Evolutionary conservation across 2,113 vertebrate species (phyloP).

Genomic region (Chelonoidis abingdonii): DNA sequence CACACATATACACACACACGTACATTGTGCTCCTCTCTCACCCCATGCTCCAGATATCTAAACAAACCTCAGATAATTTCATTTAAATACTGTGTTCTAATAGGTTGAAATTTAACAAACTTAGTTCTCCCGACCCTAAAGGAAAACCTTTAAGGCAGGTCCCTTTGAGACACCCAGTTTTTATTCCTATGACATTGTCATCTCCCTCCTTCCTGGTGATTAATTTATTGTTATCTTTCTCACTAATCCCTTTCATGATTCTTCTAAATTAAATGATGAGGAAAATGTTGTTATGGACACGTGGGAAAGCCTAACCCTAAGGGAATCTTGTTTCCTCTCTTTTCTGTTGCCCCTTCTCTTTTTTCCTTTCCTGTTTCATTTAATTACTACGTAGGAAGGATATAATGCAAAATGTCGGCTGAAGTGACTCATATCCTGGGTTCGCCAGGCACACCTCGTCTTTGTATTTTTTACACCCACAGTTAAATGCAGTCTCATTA

Average conservation of each 20-base stretch:
- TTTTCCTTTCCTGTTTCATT: background rate
- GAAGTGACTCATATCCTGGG: slow-evolving; percentile 77
- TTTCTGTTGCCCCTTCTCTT: background rate
- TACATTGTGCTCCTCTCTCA: background rate
- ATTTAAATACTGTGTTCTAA: background rate
- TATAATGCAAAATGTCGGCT: slow-evolving; percentile 59
- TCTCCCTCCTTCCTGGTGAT: background rate
- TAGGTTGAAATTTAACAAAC: slow-evolving; percentile 8
- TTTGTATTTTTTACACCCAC: slow-evolving; percentile 43
- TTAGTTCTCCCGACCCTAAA: background rate
- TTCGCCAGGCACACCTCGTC: slow-evolving; percentile 55
- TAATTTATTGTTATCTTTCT: slow-evolving; percentile 35
- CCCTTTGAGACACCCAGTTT: slow-evolving; percentile 38
- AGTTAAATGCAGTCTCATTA: background rate
- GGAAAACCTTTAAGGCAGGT: slow-evolving; percentile 25
- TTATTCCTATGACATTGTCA: slow-evolving; percentile 51
- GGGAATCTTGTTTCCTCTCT: slow-evolving; percentile 29
- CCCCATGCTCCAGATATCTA: background rate
- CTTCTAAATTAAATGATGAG: slow-evolving; percentile 45
- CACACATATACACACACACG: background rate
- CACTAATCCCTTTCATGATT: slow-evolving; percentile 46
- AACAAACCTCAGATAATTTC: accelerated
- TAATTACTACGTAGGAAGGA: slow-evolving; percentile 54
- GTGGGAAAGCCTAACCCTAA: slow-evolving; percentile 47
- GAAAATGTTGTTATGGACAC: background rate